Evolutionary conservation across 1,140 invertebrate species (phyloP), one percentile per base, ranked within the genome.

Genomic region (Rhizoglyphus robini): DNA sequence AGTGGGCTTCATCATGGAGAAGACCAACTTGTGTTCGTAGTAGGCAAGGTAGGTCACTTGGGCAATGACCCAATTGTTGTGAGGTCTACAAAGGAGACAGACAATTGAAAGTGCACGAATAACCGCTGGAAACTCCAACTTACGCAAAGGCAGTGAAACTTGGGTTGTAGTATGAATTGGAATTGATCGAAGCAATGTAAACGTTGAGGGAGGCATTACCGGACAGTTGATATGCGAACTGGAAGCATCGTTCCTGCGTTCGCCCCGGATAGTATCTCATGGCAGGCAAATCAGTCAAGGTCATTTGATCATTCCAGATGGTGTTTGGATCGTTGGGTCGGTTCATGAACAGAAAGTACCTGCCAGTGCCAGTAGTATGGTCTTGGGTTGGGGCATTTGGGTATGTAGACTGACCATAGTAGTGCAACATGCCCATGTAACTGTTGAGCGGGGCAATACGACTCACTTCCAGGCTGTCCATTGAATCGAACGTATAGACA

Each of bases 321-420:
- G 54, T 58, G 54, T 58, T 58, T 15, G 18, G 20, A 41, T 58
- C 54, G 18, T 15, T 54, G 15, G 15, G n/a, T 58, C 48, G n/a
- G 54, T 58, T 58, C 54, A 58, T 58, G 48, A 58, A 58, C 15
- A 58, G 54, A 58, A 58, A 58, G 48, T 58, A 58, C 15, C 54
- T 20, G 15, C 54, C 54, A 15, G n/a, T 58, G 15, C 54, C 54
- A 41, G 54, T 58, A 18, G 54, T 58, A 41, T 58, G 54, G 20
- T 58, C 54, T 29, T 41, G 54, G 32, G 54, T n/a, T 20, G 54
- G 54, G 15, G 54, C 54, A 54, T 41, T 58, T n/a, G 54, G 54
- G 20, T 58, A 58, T 18, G 54, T n/a, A 15, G 15, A 18, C 15
- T 29, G 15, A 23, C 41, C 41, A 15, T 46, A 23, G 41, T 15